A percentile compares a stretch with the other conserved stretches of the same genome.
Conservation (phyloP, 2,888 invertebrate genomes). For the Machimus rusticus region DNA sequence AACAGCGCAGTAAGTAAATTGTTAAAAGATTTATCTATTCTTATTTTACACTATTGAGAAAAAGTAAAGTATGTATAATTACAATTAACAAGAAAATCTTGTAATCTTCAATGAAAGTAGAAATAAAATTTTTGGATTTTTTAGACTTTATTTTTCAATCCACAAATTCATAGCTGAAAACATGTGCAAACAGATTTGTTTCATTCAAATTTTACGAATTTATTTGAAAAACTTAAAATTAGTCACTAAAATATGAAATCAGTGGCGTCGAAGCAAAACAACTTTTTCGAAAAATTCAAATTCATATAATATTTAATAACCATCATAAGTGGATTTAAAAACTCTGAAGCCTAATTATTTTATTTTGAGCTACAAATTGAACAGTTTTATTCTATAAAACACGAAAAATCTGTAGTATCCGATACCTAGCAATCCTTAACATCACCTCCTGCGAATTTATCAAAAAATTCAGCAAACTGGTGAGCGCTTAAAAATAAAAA, state of each 20-base stretch:
- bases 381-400: background rate
- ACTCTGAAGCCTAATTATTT: background rate
- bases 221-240: no score
- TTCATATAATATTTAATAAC: background rate
- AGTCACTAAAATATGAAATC: no score
- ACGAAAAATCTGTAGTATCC: background rate
- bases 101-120: no score
- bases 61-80: no score
- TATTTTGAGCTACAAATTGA: background rate
- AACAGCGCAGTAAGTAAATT: background rate
- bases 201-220: no score
- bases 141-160: no score
- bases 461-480: background rate
- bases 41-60: background rate
- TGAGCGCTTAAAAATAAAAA: background rate
- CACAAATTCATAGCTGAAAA: no score
- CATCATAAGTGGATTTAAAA: background rate
- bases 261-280: no score
- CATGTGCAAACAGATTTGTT: no score
- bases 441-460: background rate
- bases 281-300: no score
- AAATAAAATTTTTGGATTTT: no score
- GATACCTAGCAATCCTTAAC: background rate
- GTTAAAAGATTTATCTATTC: background rate
- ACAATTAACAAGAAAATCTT: no score